Conservation (phyloP, 2,113 vertebrate species). For the Thalassoma bifasciatum region DNA sequence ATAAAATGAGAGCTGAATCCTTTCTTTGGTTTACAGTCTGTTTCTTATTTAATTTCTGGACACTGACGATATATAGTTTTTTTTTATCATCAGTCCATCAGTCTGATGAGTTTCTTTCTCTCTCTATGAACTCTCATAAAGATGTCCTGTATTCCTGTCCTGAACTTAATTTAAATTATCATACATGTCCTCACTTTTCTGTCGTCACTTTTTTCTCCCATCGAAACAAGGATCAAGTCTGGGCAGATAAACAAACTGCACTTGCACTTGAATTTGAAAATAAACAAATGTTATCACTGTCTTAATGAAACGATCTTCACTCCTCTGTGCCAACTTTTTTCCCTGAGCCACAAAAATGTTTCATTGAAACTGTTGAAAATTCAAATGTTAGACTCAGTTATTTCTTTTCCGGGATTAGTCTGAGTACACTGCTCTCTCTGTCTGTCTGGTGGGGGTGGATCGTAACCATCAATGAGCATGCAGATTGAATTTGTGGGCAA, state of each 20-base stretch:
- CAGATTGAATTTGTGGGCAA: constrained; percentile 26
- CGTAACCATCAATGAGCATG: constrained; percentile 2
- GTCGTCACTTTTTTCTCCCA: not conserved
- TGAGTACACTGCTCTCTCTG: not conserved
- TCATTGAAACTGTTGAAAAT: not conserved
- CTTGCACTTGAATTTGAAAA: not conserved
- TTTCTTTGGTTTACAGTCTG: no score
- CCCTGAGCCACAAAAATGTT: not conserved
- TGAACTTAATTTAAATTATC: no score
- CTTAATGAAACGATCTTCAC: not conserved
- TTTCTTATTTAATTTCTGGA: no score
- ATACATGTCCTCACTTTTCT: not conserved
- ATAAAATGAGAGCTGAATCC: no score
- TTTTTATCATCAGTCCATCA: no score
- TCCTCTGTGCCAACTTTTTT: not conserved
- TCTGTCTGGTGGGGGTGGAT: not conserved
- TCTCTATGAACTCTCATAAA: no score
- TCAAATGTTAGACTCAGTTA: not conserved
- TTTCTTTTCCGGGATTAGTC: not conserved
- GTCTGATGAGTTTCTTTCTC: no score
- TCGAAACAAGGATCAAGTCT: not conserved
- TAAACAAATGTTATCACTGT: no score
- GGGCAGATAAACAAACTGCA: not conserved
- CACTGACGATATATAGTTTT: no score
- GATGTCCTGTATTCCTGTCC: no score